Evolutionary conservation across 1,140 invertebrate species (phyloP).

Genomic region (Caerostris extrusa): DNA sequence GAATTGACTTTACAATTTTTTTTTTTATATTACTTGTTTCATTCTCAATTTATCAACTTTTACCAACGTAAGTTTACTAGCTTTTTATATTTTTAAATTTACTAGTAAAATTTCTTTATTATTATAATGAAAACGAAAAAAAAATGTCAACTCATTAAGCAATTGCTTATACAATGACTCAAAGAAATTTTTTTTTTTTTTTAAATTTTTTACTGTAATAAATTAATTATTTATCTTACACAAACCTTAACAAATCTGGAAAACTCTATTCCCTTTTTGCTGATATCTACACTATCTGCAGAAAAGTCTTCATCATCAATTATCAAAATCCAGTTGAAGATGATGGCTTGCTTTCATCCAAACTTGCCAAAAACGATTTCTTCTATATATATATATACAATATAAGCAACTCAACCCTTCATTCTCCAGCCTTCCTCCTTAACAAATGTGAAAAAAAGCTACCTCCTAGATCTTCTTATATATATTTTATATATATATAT

Average conservation of each 20-base stretch:
- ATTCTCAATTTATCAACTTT: too few species aligned
- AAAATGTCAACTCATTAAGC: too few species aligned
- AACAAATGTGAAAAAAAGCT: slow-evolving; percentile 42
- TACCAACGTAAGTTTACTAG: too few species aligned
- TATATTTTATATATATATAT: not conserved
- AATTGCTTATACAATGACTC: too few species aligned
- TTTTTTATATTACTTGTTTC: too few species aligned
- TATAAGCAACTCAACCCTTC: slow-evolving; percentile 16
- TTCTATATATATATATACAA: not conserved
- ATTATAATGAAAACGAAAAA: too few species aligned
- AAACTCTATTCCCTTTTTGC: not conserved
- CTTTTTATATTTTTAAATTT: too few species aligned
- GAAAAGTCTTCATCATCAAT: slow-evolving; percentile 21
- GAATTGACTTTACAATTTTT: too few species aligned
- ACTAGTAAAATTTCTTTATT: too few species aligned
- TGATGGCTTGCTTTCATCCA: slow-evolving; percentile 16
- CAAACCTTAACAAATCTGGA: not conserved
- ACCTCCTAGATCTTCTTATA: not conserved
- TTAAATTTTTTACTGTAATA: too few species aligned
- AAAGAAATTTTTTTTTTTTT: too few species aligned
- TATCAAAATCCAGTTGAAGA: not conserved
- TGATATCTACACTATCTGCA: not conserved
- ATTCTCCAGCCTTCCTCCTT: not conserved
- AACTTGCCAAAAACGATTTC: slow-evolving; percentile 27
- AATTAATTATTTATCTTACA: too few species aligned